A percentile compares a stretch with the other conserved stretches of the same genome.
These are phyloP conservation scores for Hemiscyllium ocellatum DNA, from an alignment of 2,113 vertebrate species.

Conservation along the genomic window DNA sequence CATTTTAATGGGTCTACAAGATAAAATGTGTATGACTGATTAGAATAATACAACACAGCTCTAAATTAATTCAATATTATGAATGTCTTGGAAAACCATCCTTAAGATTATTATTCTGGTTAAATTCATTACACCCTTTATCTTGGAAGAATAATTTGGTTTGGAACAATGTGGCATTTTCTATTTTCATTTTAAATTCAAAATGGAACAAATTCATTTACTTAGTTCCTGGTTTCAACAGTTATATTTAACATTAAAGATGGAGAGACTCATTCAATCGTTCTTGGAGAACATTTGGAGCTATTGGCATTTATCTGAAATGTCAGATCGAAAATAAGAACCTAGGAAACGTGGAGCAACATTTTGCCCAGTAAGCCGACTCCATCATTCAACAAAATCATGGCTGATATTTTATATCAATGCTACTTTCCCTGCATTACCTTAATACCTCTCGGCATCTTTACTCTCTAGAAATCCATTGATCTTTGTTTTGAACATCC, in stretches of 20 bases:
- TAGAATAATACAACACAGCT: neutral
- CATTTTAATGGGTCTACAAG: neutral
- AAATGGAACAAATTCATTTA: neutral
- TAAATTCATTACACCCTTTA: neutral
- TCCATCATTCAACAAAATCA: too few species aligned
- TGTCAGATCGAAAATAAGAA: neutral
- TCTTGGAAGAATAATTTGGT: neutral
- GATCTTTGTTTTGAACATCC: too few species aligned
- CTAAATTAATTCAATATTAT: neutral
- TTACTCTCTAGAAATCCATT: too few species aligned
- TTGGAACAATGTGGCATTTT: neutral
- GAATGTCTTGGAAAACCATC: neutral
- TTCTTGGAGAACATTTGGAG: neutral
- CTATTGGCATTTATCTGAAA: neutral
- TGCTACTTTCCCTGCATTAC: too few species aligned
- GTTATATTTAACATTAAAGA: neutral
- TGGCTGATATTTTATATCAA: too few species aligned
- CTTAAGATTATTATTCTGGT: neutral
- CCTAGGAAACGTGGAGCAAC: too few species aligned
- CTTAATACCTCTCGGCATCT: too few species aligned
- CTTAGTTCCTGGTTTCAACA: neutral
- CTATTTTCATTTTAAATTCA: neutral
- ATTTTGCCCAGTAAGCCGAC: too few species aligned
- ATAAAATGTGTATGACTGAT: neutral
- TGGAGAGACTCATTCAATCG: too few species aligned